phyloP scores from a whole-genome alignment of 2,888 invertebrate genomes.

The Andricus quercusramuli region DNA sequence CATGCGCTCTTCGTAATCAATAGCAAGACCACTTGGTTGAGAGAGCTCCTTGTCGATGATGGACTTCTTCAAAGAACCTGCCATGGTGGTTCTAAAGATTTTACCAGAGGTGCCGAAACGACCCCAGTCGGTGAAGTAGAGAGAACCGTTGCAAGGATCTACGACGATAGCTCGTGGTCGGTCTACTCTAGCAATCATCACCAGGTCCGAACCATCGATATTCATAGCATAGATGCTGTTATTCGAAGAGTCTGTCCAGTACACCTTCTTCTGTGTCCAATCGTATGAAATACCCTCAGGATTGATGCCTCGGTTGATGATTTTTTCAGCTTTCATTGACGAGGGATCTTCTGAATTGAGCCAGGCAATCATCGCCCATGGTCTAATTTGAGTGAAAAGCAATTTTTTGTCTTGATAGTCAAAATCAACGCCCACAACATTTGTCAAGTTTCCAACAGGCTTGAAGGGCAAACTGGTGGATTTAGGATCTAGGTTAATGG shows the following conservation, averaged over 20 bases:
- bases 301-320: conserved; percentile 90
- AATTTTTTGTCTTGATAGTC: conserved; percentile 93
- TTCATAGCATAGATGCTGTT: conserved; percentile 98
- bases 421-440: conserved; percentile 97
- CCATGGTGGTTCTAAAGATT: conserved; percentile 97
- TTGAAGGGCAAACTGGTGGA: conserved; percentile 91
- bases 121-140: conserved; percentile 98
- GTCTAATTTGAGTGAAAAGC: conserved; percentile 95
- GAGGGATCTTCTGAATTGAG: conserved; percentile 87
- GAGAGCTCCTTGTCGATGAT: conserved; percentile 94
- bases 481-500: conserved; percentile 92
- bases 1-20: conserved; percentile 96
- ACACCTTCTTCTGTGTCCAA: conserved; percentile 98
- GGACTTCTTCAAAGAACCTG: conserved; percentile 93
- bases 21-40: conserved; percentile 96
- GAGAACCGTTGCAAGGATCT: conserved; percentile 96
- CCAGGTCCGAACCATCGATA: conserved; percentile 90
- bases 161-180: conserved; percentile 96
- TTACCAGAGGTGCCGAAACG: conserved; percentile 95
- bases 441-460: conserved; percentile 91
- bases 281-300: conserved; percentile 97
- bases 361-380: conserved; percentile 93
- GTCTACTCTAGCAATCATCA: conserved; percentile 96
- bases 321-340: conserved; percentile 82
- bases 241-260: conserved; percentile 98